These are phyloP conservation scores for Caerostris extrusa DNA, from an alignment of 1,140 invertebrate species.

Conservation along the genomic window DNA sequence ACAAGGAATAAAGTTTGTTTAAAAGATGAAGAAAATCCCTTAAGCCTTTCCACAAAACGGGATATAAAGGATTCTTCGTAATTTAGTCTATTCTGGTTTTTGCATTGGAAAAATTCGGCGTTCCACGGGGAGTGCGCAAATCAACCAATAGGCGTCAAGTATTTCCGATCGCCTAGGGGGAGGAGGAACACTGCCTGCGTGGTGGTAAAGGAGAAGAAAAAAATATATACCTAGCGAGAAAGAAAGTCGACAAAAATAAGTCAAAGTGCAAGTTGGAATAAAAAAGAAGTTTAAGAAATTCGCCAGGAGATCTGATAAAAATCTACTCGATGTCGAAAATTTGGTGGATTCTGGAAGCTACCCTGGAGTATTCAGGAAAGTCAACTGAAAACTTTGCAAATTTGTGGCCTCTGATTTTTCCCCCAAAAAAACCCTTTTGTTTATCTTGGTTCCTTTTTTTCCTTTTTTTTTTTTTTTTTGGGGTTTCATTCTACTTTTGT, in stretches of 20 bases:
- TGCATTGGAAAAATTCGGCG: background rate
- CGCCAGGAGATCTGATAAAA: constrained; percentile 6
- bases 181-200: background rate
- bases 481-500: too few species aligned
- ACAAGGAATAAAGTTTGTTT: background rate
- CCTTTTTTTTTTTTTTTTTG: background rate
- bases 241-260: background rate
- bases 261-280: background rate
- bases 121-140: constrained; percentile 1
- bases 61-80: constrained; percentile 18
- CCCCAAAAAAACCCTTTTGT: background rate
- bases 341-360: background rate
- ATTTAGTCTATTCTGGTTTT: constrained; percentile 18
- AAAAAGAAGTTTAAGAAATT: constrained; percentile 1
- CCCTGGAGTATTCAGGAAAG: constrained; percentile 23
- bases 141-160: constrained; percentile 42
- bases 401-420: constrained; percentile 40
- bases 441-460: background rate
- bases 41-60: background rate
- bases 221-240: background rate
- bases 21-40: background rate
- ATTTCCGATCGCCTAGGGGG: background rate
- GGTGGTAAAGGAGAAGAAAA: background rate
- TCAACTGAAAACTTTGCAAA: constrained; percentile 51
- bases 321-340: constrained; percentile 31